phyloP scores from a whole-genome alignment of 2,888 invertebrate genomes.

The Priocnemis perturbator region DNA sequence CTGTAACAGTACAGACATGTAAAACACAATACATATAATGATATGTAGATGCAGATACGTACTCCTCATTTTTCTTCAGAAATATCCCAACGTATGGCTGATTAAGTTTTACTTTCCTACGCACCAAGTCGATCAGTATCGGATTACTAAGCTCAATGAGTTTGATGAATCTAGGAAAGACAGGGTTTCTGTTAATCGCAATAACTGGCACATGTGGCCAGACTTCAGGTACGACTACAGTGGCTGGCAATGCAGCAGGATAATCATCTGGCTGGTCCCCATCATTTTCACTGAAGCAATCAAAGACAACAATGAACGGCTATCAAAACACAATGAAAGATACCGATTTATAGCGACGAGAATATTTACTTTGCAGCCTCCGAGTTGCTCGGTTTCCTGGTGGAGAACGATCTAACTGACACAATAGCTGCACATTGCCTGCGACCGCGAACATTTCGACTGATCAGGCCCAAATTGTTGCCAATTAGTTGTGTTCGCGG shows the following conservation, averaged over 20 bases:
- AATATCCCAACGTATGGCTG: constrained; percentile 99
- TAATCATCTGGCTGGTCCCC: constrained; percentile 69
- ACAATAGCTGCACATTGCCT: constrained; percentile 46
- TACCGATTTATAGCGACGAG: neutral
- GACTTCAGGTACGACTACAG: constrained; percentile 95
- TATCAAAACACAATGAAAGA: neutral
- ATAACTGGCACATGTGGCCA: constrained; percentile 98
- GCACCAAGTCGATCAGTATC: constrained; percentile 89
- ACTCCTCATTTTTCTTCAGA: constrained; percentile 93
- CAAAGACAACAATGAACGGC: neutral
- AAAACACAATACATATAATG: too few species aligned
- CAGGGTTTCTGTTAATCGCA: constrained; percentile 94
- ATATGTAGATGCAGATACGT: constrained; percentile 56
- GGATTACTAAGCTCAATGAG: constrained; percentile 96
- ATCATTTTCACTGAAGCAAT: constrained; percentile 38
- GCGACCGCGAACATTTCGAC: constrained; percentile 34
- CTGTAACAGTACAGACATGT: constrained; percentile 64
- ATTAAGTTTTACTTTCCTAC: constrained; percentile 95
- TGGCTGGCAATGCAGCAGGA: constrained; percentile 82
- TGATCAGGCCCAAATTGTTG: constrained; percentile 26
- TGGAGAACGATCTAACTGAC: constrained; percentile 55
- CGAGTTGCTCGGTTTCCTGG: constrained; percentile 56
- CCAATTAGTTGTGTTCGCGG: constrained; percentile 23
- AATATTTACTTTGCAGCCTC: constrained; percentile 55
- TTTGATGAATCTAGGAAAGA: constrained; percentile 98